A percentile compares a stretch with the other conserved stretches of the same genome.
These are phyloP conservation scores for Gymnoscopelus microlampas DNA, from an alignment of 2,797 vertebrate genomes.

Conservation along the genomic window DNA sequence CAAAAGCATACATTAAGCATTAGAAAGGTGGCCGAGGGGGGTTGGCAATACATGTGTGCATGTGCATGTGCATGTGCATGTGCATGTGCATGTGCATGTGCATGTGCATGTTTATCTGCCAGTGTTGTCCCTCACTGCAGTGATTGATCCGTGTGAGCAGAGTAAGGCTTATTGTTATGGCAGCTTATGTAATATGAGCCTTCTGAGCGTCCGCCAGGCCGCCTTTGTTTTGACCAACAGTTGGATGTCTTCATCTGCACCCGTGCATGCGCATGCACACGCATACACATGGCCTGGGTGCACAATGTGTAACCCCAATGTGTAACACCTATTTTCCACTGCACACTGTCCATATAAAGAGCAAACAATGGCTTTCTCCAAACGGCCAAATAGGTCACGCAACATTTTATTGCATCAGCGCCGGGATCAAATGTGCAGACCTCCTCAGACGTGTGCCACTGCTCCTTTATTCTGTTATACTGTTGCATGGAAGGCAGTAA, in stretches of 20 bases:
- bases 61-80: not conserved
- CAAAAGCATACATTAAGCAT: no score
- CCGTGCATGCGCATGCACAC: not conserved
- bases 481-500: not conserved
- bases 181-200: not conserved
- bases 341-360: not conserved
- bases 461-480: not conserved
- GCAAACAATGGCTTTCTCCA: not conserved
- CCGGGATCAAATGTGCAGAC: not conserved
- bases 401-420: not conserved
- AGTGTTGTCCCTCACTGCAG: not conserved
- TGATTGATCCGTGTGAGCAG: not conserved
- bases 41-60: not conserved
- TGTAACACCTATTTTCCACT: not conserved
- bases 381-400: not conserved
- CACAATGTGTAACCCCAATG: not conserved
- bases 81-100: slow-evolving; percentile 2
- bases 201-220: not conserved
- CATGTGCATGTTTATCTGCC: not conserved
- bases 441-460: not conserved
- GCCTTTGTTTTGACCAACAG: not conserved
- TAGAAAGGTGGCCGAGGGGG: no score
- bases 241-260: not conserved
- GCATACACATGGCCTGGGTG: not conserved
- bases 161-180: not conserved